phyloP scores from a whole-genome alignment of 2,888 invertebrate species.

The Lycaena phlaeas region DNA sequence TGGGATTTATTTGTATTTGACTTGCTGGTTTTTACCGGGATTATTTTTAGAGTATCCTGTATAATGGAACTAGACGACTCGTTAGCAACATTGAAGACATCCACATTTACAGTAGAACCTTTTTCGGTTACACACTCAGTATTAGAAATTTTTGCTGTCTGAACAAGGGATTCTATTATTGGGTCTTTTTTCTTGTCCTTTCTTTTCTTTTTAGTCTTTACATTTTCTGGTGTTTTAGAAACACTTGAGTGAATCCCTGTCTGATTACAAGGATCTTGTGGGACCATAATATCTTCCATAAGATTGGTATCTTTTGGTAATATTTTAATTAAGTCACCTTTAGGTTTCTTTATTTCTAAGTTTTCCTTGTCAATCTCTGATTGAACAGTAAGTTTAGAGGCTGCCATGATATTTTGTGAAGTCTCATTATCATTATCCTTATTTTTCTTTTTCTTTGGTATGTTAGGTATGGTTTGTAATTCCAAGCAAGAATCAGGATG shows the following conservation, averaged over 20 bases:
- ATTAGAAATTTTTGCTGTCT: not conserved
- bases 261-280: not conserved
- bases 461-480: not conserved
- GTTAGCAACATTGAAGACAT: no score
- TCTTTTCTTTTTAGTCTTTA: constrained; percentile 35
- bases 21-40: no score
- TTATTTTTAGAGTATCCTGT: no score
- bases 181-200: constrained; percentile 23
- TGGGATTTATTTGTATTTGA: no score
- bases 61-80: no score
- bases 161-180: constrained; percentile 10
- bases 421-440: constrained; percentile 2
- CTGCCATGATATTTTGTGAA: not conserved
- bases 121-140: not conserved
- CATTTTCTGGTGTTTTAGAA: constrained; percentile 31
- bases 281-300: not conserved
- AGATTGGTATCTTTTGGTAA: not conserved
- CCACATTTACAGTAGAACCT: no score
- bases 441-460: constrained; percentile 14
- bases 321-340: not conserved
- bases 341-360: not conserved
- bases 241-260: constrained; percentile 4
- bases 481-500: not conserved
- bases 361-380: not conserved
- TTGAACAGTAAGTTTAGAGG: not conserved